Conservation (phyloP, 1,140 invertebrate genomes). For the Drosophila mayri region DNA sequence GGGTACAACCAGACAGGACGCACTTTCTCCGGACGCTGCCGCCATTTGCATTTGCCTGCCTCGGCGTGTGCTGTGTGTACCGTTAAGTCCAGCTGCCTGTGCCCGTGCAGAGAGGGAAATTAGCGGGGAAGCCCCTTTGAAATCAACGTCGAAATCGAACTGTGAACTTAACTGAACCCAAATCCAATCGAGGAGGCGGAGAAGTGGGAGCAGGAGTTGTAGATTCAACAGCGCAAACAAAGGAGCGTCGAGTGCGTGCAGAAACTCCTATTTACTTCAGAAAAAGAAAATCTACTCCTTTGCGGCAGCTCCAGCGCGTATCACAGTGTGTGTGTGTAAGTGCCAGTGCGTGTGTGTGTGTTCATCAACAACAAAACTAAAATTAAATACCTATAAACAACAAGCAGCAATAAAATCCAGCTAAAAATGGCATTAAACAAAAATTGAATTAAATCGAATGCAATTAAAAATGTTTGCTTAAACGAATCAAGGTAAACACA, state of each 20-base stretch:
- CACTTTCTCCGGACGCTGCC: constrained; percentile 68
- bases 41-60: constrained; percentile 59
- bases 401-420: not conserved
- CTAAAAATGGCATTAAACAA: constrained; percentile 17
- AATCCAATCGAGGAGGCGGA: constrained; percentile 21
- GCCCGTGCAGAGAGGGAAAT: constrained; percentile 36
- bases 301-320: constrained; percentile 42
- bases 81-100: constrained; percentile 69
- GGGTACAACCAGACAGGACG: constrained; percentile 84
- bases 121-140: constrained; percentile 33
- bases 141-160: constrained; percentile 14
- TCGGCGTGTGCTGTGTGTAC: constrained; percentile 74
- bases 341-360: constrained; percentile 57
- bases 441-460: constrained; percentile 41
- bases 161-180: constrained; percentile 15
- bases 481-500: constrained; percentile 50
- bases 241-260: constrained; percentile 25
- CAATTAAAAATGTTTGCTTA: constrained; percentile 55
- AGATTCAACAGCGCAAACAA: constrained; percentile 29
- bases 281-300: constrained; percentile 32
- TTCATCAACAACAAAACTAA: constrained; percentile 59
- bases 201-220: not conserved
- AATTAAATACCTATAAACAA: constrained; percentile 5
- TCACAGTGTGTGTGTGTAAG: constrained; percentile 42
- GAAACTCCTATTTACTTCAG: constrained; percentile 37